Evolutionary conservation across 1,140 invertebrate genomes (phyloP), one percentile per base, ranked within the genome.

Genomic region (Leucophenga varia): DNA sequence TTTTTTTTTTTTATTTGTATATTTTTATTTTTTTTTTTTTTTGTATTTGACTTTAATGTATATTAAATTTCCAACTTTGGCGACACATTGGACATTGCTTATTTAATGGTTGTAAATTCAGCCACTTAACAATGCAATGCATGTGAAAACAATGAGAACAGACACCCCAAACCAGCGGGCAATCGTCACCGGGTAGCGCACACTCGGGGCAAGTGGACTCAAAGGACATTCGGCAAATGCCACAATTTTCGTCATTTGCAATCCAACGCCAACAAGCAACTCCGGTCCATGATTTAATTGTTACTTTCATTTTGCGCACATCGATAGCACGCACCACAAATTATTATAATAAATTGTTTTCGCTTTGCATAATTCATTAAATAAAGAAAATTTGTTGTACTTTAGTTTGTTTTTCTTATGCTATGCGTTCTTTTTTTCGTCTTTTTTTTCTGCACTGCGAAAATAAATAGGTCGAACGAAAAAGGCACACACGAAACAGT

Each of bases 91-190:
- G 97, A 75, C 97, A 99, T 72, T 93, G 89, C 71, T 97, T 93
- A 75, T 93, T 91, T 35, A 90, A 85, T 72, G 94, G 90, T 79
- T 98, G 95, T 13, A 95, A 92, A 69, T 97, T 93, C 30, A 98
- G 81, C 97, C 97, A 99, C 84, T 98, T 98, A 77, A 97, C 93
- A 68, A 99, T 99, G 77, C 97, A 99, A 77, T 99, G 97, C 75
- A 98, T 98, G 75, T 99, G 97, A 77, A 99, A 99, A 79, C 95
- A 97, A 80, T 99, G 97, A 2, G 93, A 95, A 78, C 97, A 99
- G 64, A 94, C 87, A 50, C 97, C 96, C 94, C 95, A 97, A 52
- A 98, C 96, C 72, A 99, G 78, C 13, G 97, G 96, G 78, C 96
- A 99, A 77, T 98, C 95, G 80, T 98, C 96, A 40, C 97, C 97